Percentiles rank a stretch among this genome's conserved stretches.
Conservation (phyloP, 2,797 vertebrate genomes). For the Zenarchopterus dispar region DNA sequence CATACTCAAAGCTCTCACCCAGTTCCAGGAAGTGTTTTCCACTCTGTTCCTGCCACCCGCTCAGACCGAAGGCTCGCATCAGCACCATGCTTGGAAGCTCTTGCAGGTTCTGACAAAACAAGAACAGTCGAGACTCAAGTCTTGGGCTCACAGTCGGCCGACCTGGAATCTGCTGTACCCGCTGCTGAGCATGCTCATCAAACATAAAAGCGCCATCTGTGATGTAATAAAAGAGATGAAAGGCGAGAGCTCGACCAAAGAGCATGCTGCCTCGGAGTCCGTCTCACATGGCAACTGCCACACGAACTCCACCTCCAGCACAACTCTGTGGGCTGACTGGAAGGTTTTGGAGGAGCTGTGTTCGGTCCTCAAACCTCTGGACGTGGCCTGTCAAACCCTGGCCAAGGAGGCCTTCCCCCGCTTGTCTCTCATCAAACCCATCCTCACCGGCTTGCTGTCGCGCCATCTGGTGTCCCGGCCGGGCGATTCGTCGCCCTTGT, state of each 20-base stretch:
- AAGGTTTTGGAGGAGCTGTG: conserved; percentile 76
- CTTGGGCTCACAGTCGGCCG: conserved; percentile 59
- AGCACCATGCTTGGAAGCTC: conserved; percentile 29
- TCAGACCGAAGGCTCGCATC: conserved; percentile 14
- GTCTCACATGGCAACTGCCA: conserved; percentile 12
- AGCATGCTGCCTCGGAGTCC: conserved; percentile 29
- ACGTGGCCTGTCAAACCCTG: conserved; percentile 81
- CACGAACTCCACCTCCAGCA: conserved; percentile 34
- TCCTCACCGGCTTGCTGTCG: conserved; percentile 80
- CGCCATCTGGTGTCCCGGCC: conserved; percentile 76
- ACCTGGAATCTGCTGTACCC: conserved; percentile 71
- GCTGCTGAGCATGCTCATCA: conserved; percentile 57
- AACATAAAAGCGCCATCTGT: conserved; percentile 55
- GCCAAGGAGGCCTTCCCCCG: conserved; percentile 80
- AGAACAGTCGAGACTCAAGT: conserved; percentile 53
- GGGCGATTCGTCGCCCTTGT: conserved; percentile 60
- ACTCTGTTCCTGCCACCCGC: conserved; percentile 26
- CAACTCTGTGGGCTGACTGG: conserved; percentile 68
- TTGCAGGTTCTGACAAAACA: conserved; percentile 42
- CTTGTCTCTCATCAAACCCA: conserved; percentile 80
- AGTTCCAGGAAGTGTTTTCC: conserved; percentile 62
- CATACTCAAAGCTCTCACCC: conserved; percentile 64
- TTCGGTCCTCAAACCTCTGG: conserved; percentile 79
- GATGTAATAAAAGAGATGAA: conserved; percentile 52
- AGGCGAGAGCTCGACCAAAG: conserved; percentile 25